A percentile compares a stretch with the other conserved stretches of the same genome.
These are phyloP conservation scores for Botia almorhae DNA, from an alignment of 2,797 vertebrate species.

Conservation along the genomic window DNA sequence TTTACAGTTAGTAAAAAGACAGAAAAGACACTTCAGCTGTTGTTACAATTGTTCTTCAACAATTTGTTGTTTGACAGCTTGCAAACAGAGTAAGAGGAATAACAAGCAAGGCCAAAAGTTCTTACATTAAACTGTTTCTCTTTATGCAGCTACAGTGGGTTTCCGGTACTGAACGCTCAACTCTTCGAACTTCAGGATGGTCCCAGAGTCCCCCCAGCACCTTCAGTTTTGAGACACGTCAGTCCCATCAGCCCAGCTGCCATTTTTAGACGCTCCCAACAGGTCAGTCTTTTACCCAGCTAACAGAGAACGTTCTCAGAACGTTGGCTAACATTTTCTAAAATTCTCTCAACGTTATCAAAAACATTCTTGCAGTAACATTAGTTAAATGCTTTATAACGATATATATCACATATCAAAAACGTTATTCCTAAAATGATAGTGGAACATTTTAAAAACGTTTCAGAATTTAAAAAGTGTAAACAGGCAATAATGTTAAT, in stretches of 20 bases:
- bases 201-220: conserved; percentile 76
- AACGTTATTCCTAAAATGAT: too few relatives aligned
- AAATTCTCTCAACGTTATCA: too few relatives aligned
- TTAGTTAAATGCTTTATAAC: too few relatives aligned
- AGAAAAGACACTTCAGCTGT: too few relatives aligned
- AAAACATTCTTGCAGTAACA: too few relatives aligned
- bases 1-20: background rate
- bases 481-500: too few relatives aligned
- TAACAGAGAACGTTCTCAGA: too few relatives aligned
- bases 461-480: too few relatives aligned
- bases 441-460: too few relatives aligned
- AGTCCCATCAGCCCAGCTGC: conserved; percentile 92
- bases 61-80: background rate
- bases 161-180: conserved; percentile 89
- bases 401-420: too few relatives aligned
- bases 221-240: conserved; percentile 84
- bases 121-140: conserved; percentile 41
- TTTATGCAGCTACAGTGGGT: conserved; percentile 89
- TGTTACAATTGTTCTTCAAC: too few relatives aligned
- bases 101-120: background rate
- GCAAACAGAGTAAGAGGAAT: background rate
- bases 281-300: conserved; percentile 77
- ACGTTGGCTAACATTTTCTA: too few relatives aligned
- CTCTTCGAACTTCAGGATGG: conserved; percentile 89
- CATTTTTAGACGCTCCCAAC: conserved; percentile 97